Evolutionary conservation across 1,140 invertebrate genomes (phyloP).

Genomic region (Drosophila santomea): DNA sequence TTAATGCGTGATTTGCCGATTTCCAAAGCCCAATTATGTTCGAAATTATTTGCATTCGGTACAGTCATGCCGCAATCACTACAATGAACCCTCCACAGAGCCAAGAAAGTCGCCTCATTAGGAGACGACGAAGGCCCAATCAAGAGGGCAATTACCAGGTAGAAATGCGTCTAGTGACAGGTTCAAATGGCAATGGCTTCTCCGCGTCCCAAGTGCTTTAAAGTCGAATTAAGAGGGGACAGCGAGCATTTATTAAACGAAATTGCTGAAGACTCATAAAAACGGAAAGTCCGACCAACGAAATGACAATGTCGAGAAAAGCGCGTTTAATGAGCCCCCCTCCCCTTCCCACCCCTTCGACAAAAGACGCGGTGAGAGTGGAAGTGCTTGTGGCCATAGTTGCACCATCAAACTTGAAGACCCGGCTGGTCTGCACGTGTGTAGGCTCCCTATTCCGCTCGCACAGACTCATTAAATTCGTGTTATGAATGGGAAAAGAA

Average conservation of each 20-base stretch:
- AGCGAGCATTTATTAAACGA: constrained; percentile 63
- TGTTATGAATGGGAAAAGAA: constrained; percentile 83
- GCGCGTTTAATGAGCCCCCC: constrained; percentile 65
- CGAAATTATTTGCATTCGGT: constrained; percentile 62
- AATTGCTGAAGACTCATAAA: constrained; percentile 64
- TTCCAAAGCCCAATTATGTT: constrained; percentile 63
- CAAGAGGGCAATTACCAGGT: constrained; percentile 61
- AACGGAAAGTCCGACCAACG: constrained; percentile 68
- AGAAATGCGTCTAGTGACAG: constrained; percentile 48
- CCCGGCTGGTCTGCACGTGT: constrained; percentile 14
- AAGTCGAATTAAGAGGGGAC: constrained; percentile 53
- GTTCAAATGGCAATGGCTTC: constrained; percentile 73
- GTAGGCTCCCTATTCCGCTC: constrained; percentile 8
- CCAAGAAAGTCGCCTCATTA: constrained; percentile 70
- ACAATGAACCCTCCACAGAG: constrained; percentile 61
- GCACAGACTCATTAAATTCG: constrained; percentile 64
- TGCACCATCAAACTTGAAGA: constrained; percentile 10
- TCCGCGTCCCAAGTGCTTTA: constrained; percentile 42
- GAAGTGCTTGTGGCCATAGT: constrained; percentile 4
- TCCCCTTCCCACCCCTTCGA: constrained; percentile 8
- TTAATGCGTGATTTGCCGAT: constrained; percentile 75
- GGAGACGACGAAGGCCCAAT: constrained; percentile 40
- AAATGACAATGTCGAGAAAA: constrained; percentile 68
- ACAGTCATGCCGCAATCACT: constrained; percentile 68
- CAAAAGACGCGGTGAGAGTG: constrained; percentile 75